These are phyloP conservation scores for Masticophis lateralis DNA, from an alignment of 2,797 vertebrate genomes.

Conservation along the genomic window DNA sequence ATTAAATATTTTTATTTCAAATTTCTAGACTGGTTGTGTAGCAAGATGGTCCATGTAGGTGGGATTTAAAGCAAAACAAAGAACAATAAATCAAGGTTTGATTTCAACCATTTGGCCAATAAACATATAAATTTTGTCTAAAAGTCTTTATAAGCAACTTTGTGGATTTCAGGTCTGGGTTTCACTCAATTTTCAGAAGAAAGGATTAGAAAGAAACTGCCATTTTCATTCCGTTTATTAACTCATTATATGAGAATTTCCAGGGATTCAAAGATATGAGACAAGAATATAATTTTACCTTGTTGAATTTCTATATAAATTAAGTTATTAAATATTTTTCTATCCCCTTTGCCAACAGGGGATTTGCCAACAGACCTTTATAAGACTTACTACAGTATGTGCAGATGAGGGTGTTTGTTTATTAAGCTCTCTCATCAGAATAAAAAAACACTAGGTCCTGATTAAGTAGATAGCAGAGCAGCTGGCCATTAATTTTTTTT, in stretches of 20 bases:
- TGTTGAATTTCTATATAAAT: not conserved
- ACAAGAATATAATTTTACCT: not conserved
- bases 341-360: not conserved
- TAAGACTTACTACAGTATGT: not conserved
- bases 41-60: not conserved
- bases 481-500: not conserved
- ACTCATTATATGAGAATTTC: not conserved
- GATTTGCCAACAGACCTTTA: not conserved
- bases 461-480: not conserved
- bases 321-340: not conserved
- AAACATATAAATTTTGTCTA: not conserved
- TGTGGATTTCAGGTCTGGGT: not conserved
- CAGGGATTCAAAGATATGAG: not conserved
- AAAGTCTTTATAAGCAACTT: not conserved
- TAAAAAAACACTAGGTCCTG: not conserved
- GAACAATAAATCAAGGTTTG: not conserved
- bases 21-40: not conserved
- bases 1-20: not conserved
- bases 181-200: not conserved
- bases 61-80: not conserved
- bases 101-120: not conserved
- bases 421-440: not conserved
- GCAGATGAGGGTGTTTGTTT: not conserved
- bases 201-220: not conserved
- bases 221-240: not conserved